Percentiles rank a stretch among this genome's conserved stretches.
Evolutionary conservation across 2,888 invertebrate genomes (phyloP).

Genomic region (Trachelus troglodyta): DNA sequence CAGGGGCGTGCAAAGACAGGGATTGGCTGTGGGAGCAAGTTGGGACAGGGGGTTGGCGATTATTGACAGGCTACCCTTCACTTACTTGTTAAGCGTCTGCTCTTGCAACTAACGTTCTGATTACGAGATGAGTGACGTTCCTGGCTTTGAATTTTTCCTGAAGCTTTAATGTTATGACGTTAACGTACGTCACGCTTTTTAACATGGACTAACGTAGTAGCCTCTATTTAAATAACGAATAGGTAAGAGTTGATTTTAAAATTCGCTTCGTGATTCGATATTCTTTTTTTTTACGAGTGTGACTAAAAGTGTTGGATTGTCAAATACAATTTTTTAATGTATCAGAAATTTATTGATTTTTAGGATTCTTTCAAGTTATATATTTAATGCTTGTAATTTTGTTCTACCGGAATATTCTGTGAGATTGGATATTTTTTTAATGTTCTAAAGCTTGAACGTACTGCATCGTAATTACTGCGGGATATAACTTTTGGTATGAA

Average conservation of each 20-base stretch:
- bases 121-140: not conserved
- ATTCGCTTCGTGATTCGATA: not conserved
- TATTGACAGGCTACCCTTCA: not conserved
- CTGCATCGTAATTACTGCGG: not conserved
- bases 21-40: not conserved
- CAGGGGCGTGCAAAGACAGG: not conserved
- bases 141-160: not conserved
- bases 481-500: not conserved
- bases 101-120: not conserved
- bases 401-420: not conserved
- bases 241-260: not conserved
- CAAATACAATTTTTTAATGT: not conserved
- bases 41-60: not conserved
- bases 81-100: not conserved
- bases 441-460: not conserved
- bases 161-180: not conserved
- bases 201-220: not conserved
- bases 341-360: not conserved
- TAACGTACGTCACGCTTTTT: not conserved
- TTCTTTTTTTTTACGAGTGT: not conserved
- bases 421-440: not conserved
- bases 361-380: not conserved
- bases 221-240: not conserved
- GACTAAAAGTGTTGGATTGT: not conserved
- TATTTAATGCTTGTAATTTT: not conserved